These are phyloP conservation scores for Zaprionus gabonicus DNA, from an alignment of 1,140 invertebrate genomes.

Conservation along the genomic window DNA sequence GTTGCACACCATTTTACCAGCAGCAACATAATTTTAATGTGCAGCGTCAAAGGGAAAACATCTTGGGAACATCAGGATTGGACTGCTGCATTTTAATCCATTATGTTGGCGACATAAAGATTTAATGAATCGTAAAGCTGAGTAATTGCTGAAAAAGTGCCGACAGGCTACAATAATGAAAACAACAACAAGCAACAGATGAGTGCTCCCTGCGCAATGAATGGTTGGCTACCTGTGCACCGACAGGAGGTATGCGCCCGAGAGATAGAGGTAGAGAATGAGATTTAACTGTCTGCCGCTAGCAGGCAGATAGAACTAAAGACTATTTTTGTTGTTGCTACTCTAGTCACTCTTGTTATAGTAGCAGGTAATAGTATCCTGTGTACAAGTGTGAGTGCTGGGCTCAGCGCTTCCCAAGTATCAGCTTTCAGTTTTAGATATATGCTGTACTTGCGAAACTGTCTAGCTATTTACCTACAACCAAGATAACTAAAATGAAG, in stretches of 20 bases:
- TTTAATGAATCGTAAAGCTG: slow-evolving; percentile 79
- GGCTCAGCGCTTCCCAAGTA: slow-evolving; percentile 33
- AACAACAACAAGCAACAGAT: slow-evolving; percentile 31
- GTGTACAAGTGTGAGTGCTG: slow-evolving; percentile 27
- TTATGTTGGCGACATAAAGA: slow-evolving; percentile 71
- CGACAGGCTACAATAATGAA: slow-evolving; percentile 16
- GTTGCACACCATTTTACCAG: slow-evolving; percentile 59
- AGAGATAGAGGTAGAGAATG: neutral
- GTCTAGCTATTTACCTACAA: slow-evolving; percentile 10
- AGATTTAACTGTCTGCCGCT: slow-evolving; percentile 33
- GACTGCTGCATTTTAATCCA: slow-evolving; percentile 67
- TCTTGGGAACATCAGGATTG: neutral
- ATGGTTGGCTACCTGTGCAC: neutral
- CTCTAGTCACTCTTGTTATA: neutral
- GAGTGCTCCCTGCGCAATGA: slow-evolving; percentile 23
- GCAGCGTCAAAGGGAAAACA: neutral
- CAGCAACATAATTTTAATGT: slow-evolving; percentile 3
- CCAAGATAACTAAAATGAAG: slow-evolving; percentile 38
- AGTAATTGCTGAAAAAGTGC: slow-evolving; percentile 67
- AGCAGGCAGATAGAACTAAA: neutral
- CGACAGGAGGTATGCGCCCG: slow-evolving; percentile 27
- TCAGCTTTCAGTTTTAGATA: slow-evolving; percentile 63
- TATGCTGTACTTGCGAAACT: slow-evolving; percentile 25
- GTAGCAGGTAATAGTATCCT: slow-evolving; percentile 50
- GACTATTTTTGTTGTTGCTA: neutral